phyloP scores from a whole-genome alignment of 2,888 invertebrate genomes.

The Cerceris rybyensis region DNA sequence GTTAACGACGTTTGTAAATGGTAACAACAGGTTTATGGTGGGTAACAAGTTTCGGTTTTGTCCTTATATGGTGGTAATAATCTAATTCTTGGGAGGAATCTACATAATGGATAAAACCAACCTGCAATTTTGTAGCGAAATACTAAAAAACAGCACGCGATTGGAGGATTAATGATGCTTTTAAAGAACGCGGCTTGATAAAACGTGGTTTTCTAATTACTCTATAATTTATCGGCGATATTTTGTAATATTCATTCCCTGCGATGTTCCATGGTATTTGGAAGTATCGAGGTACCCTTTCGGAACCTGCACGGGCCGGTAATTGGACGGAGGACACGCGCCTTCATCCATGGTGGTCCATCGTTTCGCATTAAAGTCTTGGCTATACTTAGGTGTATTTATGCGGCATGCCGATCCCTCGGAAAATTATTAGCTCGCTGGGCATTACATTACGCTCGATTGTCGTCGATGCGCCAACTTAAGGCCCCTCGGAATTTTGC shows the following conservation, averaged over 20 bases:
- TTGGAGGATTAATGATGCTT: neutral
- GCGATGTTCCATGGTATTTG: conserved; percentile 8
- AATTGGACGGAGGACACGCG: conserved; percentile 66
- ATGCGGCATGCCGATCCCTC: conserved; percentile 37
- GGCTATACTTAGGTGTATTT: conserved; percentile 48
- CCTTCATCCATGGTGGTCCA: conserved; percentile 63
- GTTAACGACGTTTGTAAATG: neutral
- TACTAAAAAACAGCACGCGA: neutral
- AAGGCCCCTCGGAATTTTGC: conserved; percentile 20
- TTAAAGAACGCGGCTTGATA: conserved; percentile 4
- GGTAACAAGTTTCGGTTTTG: too few species aligned
- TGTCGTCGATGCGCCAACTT: conserved; percentile 33
- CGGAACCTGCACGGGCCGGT: conserved; percentile 19
- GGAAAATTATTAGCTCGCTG: conserved; percentile 52
- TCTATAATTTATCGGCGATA: neutral
- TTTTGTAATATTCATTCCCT: neutral
- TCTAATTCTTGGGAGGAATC: too few species aligned
- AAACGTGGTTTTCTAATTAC: neutral
- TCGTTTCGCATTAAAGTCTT: conserved; percentile 36
- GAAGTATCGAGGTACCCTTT: conserved; percentile 10
- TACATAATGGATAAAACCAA: too few species aligned
- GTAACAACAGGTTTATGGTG: neutral
- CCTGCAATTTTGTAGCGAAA: too few species aligned
- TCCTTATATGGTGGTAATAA: too few species aligned
- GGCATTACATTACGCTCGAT: conserved; percentile 31